Base-by-base conservation (phyloP, 1,140 invertebrate species). In the Neocloeon triangulifer region DNA sequence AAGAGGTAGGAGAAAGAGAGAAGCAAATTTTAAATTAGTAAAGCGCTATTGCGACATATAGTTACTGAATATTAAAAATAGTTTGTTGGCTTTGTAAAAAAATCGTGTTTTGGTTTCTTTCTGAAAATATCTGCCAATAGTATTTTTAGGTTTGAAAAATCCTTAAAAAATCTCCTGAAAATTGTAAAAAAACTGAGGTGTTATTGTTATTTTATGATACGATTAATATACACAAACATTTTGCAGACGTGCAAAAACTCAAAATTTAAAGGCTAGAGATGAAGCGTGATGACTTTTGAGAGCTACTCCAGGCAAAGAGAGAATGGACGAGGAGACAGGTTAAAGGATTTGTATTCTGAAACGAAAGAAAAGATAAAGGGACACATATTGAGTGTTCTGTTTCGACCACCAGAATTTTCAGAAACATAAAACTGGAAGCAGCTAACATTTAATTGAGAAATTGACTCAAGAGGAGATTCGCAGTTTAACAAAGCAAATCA, bases 311-410 rank as follows among this genome's bases (percentile, higher is more conserved):
- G 44, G 54, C 52, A 44, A 64, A 52, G 55, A 16, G 61, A 64
- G 48, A 68, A 66, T 31, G 64, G 65, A 53, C 61, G 50, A 37
- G 62, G 64, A 54, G 64, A 63, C 39, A 60, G 51, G 56, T 66
- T 67, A 56, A 65, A 67, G 48, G 61, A 59, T 53, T 56, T 57
- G 52, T 50, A 53, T 50, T 61, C 62, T 66, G 65, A 58, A 66
- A 66, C 58, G 51, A 51, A 51, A 49, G 53, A 50, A 58, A 52
- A 51, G 55, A 15, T 13, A 8, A 53, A 56, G 50, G 48, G 56
- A 50, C 42, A 48, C 48, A 50, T 51, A 52, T 20, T 32, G 15
- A 23, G n/a, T n/a, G n/a, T n/a, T n/a, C n/a, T n/a, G n/a, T n/a
- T n/a, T n/a, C n/a, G n/a, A n/a, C n/a, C n/a, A n/a, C n/a, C n/a